A percentile compares a stretch with the other conserved stretches of the same genome.
These are phyloP conservation scores for Silurus aristotelis DNA, from an alignment of 2,797 vertebrate species.

Conservation along the genomic window DNA sequence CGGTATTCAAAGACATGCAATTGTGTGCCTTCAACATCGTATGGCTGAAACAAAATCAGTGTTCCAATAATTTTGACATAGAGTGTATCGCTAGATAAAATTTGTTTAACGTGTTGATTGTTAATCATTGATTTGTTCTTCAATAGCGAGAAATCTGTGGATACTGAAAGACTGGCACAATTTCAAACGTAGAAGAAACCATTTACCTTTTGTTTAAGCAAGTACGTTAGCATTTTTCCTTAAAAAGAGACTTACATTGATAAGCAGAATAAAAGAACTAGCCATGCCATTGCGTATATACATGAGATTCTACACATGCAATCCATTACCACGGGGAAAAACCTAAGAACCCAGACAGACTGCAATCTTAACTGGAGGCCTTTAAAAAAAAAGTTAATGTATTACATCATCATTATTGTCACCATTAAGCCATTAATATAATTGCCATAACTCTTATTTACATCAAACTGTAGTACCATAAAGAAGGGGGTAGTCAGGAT, in stretches of 20 bases:
- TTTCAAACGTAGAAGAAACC: neutral
- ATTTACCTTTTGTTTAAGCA: neutral
- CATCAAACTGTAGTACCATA: neutral
- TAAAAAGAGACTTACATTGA: neutral
- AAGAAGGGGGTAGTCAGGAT: neutral
- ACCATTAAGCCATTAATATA: slow-evolving; percentile 3
- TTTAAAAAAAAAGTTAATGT: no score
- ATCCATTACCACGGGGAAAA: neutral
- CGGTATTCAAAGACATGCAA: no score
- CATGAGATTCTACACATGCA: neutral
- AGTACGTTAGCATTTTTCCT: neutral
- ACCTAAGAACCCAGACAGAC: neutral
- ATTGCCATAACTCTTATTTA: neutral
- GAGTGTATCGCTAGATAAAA: no score
- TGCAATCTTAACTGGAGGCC: neutral
- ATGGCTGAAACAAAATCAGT: no score
- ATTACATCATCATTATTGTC: slow-evolving; percentile 10
- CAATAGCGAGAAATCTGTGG: no score
- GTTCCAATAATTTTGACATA: no score
- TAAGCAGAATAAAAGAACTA: neutral
- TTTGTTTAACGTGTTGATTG: no score
- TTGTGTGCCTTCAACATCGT: no score
- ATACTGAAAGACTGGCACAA: neutral
- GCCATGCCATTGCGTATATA: no score
- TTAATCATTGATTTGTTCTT: no score